These are phyloP conservation scores for Helicolenus hilgendorfi DNA, from an alignment of 2,797 vertebrate species.

Conservation along the genomic window DNA sequence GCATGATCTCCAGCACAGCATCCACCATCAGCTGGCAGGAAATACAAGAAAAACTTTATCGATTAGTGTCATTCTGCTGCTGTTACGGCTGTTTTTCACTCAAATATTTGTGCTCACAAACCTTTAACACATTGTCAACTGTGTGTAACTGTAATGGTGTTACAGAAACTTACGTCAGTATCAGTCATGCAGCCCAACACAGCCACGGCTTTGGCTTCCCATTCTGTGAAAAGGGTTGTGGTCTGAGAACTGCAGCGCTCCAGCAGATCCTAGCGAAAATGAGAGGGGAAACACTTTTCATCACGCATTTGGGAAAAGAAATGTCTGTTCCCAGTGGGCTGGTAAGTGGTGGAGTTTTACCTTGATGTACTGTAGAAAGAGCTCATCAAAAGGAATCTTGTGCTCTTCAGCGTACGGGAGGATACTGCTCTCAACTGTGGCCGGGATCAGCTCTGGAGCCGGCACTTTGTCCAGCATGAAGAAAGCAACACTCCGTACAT, in stretches of 20 bases:
- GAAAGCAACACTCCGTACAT: constrained; percentile 93
- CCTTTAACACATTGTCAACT: neutral
- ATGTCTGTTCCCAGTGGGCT: too few species aligned
- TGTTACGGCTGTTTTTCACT: neutral
- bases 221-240: constrained; percentile 95
- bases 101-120: neutral
- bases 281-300: neutral
- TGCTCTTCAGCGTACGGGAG: constrained; percentile 93
- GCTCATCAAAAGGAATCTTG: constrained; percentile 92
- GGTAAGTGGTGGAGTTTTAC: constrained; percentile 72
- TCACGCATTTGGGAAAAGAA: neutral
- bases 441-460: constrained; percentile 94
- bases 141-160: neutral
- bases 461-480: constrained; percentile 96
- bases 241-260: constrained; percentile 94
- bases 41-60: constrained; percentile 18
- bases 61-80: neutral
- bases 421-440: constrained; percentile 91
- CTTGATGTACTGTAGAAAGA: constrained; percentile 96
- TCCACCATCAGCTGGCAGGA: constrained; percentile 94
- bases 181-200: constrained; percentile 94
- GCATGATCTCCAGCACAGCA: constrained; percentile 96
- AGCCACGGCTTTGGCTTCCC: constrained; percentile 97
- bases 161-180: constrained; percentile 91
- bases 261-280: constrained; percentile 92